phyloP scores from a whole-genome alignment of 2,113 vertebrate species.

The Brachyhypopomus occidentalis region DNA sequence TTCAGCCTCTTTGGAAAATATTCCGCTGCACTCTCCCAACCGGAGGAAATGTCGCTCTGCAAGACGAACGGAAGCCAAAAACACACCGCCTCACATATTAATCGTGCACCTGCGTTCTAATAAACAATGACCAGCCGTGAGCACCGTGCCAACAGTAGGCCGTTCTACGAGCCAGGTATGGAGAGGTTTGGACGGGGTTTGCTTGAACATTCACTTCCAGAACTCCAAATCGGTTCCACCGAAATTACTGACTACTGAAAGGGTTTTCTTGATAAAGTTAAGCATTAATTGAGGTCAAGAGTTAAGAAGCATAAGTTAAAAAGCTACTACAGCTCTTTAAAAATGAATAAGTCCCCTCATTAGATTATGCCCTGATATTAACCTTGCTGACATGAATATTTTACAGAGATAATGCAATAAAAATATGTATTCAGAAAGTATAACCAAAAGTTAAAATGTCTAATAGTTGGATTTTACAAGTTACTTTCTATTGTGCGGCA shows the following conservation, averaged over 20 bases:
- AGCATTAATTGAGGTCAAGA: constrained; percentile 46
- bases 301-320: constrained; percentile 34
- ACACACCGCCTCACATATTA: constrained; percentile 14
- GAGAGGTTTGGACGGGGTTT: constrained; percentile 10
- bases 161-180: neutral
- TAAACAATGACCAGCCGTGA: neutral
- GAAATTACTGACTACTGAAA: constrained; percentile 42
- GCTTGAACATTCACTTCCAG: constrained; percentile 32
- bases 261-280: constrained; percentile 19
- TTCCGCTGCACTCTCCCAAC: neutral
- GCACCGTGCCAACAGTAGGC: constrained; percentile 6
- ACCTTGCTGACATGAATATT: constrained; percentile 35
- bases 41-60: neutral
- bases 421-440: constrained; percentile 25
- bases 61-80: constrained; percentile 14
- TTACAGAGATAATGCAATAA: constrained; percentile 29
- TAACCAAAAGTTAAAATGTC: constrained; percentile 5
- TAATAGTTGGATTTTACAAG: constrained; percentile 1
- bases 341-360: constrained; percentile 45
- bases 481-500: neutral
- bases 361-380: constrained; percentile 37
- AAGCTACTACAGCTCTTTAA: constrained; percentile 42
- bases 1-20: neutral
- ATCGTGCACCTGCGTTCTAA: constrained; percentile 38
- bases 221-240: neutral